phyloP scores from a whole-genome alignment of 1,140 invertebrate genomes.

The Pogonus chalceus region DNA sequence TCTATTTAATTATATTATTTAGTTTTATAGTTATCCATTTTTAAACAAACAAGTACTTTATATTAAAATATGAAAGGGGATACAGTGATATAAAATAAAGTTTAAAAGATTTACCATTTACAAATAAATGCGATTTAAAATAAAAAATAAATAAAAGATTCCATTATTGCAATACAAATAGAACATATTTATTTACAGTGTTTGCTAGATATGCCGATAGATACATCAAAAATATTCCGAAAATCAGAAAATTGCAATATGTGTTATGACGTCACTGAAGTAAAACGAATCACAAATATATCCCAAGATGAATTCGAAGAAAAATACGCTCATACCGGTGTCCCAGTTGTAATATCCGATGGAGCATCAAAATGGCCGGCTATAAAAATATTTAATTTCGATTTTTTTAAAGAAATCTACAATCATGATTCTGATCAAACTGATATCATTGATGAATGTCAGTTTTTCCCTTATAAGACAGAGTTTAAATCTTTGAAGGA shows the following conservation, averaged over 20 bases:
- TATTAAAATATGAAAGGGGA: background rate
- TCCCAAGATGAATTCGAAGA: constrained; percentile 56
- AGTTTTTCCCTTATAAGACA: constrained; percentile 88
- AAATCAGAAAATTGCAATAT: constrained; percentile 66
- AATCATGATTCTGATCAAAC: constrained; percentile 40
- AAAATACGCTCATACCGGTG: constrained; percentile 62
- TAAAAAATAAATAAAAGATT: background rate
- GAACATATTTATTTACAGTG: constrained; percentile 38
- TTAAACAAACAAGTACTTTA: constrained; percentile 14
- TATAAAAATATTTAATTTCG: constrained; percentile 52
- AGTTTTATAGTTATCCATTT: constrained; percentile 8
- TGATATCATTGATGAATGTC: constrained; percentile 52
- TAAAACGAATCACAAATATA: constrained; percentile 53
- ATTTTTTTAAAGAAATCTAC: constrained; percentile 74
- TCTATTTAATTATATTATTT: constrained; percentile 11
- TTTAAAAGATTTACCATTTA: no score
- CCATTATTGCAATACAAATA: background rate
- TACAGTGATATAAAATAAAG: no score
- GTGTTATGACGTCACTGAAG: constrained; percentile 50
- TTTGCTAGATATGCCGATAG: constrained; percentile 45
- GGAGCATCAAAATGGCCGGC: constrained; percentile 72
- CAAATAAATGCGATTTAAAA: constrained; percentile 1
- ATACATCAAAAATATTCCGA: constrained; percentile 51
- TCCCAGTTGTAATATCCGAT: constrained; percentile 76
- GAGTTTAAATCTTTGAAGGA: constrained; percentile 66